Evolutionary conservation across 2,888 invertebrate species (phyloP), one percentile per base, ranked within the genome.

Genomic region (Arenicola marina): DNA sequence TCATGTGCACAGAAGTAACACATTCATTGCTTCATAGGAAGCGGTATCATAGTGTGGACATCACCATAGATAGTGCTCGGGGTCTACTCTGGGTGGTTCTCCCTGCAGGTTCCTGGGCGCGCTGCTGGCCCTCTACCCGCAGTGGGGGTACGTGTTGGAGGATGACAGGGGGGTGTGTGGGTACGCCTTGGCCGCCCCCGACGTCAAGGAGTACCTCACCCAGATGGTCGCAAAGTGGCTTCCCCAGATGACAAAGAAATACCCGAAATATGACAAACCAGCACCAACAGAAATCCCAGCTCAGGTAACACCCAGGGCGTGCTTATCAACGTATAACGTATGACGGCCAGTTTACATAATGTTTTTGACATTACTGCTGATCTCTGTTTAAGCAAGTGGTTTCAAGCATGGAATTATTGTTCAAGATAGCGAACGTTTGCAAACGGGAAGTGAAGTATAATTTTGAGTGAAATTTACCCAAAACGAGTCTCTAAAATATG

Each of bases 71-170:
- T n/a, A n/a, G n/a, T n/a, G n/a, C n/a, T n/a, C n/a, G n/a, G n/a
- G n/a, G n/a, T n/a, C n/a, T n/a, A n/a, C n/a, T n/a, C n/a, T n/a
- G n/a, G n/a, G n/a, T n/a, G n/a, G n/a, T n/a, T n/a, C n/a, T n/a
- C n/a, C n/a, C n/a, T n/a, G 74, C 81, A 90, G 92, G 77, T 81
- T 91, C 61, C 87, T 95, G 2, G 92, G 91, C 7, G 89, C 91
- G 0, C 92, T 91, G 79, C 77, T 95, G 24, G 89, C 89, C 0
- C 80, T 94, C 2, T 89, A 88, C 73, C 91, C 94, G 0, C 93
- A 95, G 78, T 87, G 15, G 4, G 92, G 92, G 79, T 91, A 95
- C 87, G 90, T 96, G 55, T 89, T 94, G 29, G 93, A 95, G 79
- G 93, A 93, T 76, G 87, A 87, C 51, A 44, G 45, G 18, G 79